A percentile compares a stretch with the other conserved stretches of the same genome.
Evolutionary conservation across 2,888 invertebrate species (phyloP).

Genomic region (Heteropelma amictum): DNA sequence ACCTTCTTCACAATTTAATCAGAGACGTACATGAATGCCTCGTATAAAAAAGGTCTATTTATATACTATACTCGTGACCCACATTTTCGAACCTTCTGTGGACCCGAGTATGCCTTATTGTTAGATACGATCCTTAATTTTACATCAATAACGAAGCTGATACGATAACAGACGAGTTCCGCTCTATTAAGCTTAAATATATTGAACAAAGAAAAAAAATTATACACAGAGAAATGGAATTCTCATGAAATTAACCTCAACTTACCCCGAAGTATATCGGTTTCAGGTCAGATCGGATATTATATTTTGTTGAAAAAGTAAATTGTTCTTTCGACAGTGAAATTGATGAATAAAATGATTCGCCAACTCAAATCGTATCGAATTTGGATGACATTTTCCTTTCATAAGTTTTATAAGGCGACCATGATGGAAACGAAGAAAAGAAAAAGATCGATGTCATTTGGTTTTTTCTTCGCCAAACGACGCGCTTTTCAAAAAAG

Average conservation of each 20-base stretch:
- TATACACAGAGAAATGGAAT: background rate
- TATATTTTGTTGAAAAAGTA: no score
- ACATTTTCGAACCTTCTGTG: conserved; percentile 26
- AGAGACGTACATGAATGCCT: conserved; percentile 15
- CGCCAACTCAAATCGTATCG: no score
- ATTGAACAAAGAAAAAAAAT: background rate
- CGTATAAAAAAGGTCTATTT: conserved; percentile 21
- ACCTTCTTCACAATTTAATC: background rate
- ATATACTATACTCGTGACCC: conserved; percentile 45
- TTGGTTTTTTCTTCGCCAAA: no score
- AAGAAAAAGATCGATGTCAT: no score
- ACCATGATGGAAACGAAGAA: no score
- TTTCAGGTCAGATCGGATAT: no score
- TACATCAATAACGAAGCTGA: conserved; percentile 1
- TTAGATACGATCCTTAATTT: conserved; percentile 17
- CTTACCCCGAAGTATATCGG: no score
- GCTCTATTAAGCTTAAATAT: conserved; percentile 3
- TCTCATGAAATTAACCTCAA: background rate
- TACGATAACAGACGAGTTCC: background rate
- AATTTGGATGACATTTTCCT: no score
- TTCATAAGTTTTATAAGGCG: no score
- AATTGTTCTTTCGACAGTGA: no score
- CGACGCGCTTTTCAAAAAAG: no score
- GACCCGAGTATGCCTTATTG: background rate
- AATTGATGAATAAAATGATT: no score